phyloP scores from a whole-genome alignment of 2,797 vertebrate species.

The Tangara arthus region DNA sequence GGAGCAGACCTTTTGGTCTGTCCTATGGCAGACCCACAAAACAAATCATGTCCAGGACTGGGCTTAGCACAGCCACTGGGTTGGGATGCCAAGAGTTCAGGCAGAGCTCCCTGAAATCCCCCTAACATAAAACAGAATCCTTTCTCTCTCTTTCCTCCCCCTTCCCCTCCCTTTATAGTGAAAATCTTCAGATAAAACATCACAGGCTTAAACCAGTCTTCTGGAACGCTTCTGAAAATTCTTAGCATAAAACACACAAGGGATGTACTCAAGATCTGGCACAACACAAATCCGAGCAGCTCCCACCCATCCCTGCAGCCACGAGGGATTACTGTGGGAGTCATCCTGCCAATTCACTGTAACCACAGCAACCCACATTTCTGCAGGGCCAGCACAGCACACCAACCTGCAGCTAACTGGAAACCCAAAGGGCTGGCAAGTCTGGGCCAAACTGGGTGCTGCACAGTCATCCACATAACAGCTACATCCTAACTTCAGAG shows the following conservation, averaged over 20 bases:
- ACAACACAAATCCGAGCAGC: background rate
- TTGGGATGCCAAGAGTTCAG: background rate
- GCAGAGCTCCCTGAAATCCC: background rate
- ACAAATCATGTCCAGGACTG: background rate
- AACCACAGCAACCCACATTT: background rate
- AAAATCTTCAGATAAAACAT: background rate
- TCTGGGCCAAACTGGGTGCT: background rate
- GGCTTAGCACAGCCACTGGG: fast-evolving
- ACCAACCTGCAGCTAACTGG: background rate
- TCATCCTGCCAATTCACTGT: background rate
- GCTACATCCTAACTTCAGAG: background rate
- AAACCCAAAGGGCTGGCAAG: constrained; percentile 17
- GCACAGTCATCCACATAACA: background rate
- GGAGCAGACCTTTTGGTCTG: background rate
- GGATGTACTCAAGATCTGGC: background rate
- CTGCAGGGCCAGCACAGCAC: background rate
- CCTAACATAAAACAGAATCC: background rate
- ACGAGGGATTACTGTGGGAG: background rate
- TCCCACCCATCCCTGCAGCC: constrained; percentile 4
- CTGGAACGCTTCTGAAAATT: background rate
- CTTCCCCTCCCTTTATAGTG: background rate
- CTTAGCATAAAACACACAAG: background rate
- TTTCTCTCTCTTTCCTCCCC: background rate
- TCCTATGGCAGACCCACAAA: background rate
- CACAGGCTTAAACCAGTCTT: background rate